These are phyloP conservation scores for Patiria miniata DNA, from an alignment of 35 echinoderm and acorn worm species.

Conservation along the genomic window DNA sequence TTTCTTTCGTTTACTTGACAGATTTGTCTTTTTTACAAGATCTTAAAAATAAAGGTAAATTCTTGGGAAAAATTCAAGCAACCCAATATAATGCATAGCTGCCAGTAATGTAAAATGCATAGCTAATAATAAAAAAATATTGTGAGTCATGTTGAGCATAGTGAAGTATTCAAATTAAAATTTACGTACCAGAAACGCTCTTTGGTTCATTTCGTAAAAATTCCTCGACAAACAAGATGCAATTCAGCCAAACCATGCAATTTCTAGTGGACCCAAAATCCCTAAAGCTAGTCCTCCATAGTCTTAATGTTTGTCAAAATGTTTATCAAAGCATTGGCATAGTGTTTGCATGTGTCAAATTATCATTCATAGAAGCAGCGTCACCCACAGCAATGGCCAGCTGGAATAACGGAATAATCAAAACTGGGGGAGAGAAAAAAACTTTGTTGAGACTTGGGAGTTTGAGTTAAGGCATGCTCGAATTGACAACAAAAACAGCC, in stretches of 20 bases:
- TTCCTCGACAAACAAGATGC: too few species aligned
- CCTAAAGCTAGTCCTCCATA: background rate
- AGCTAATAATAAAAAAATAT: too few species aligned
- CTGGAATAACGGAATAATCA: conserved; percentile 25
- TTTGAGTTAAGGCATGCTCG: conserved; percentile 20
- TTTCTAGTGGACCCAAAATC: background rate
- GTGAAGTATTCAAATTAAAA: too few species aligned
- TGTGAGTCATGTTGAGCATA: too few species aligned
- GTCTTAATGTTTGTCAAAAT: conserved; percentile 2
- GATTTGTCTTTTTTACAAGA: too few species aligned
- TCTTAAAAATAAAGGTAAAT: too few species aligned
- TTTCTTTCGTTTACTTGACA: too few species aligned
- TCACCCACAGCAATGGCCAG: conserved; percentile 19
- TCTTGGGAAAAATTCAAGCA: too few species aligned
- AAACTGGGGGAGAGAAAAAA: conserved; percentile 6
- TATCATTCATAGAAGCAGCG: conserved; percentile 26
- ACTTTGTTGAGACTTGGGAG: background rate
- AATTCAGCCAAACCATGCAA: background rate
- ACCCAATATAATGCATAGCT: too few species aligned
- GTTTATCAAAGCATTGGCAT: background rate
- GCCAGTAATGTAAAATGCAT: too few species aligned
- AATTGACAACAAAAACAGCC: conserved; percentile 25
- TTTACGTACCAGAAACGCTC: too few species aligned
- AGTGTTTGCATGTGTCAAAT: conserved; percentile 21
- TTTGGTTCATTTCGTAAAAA: too few species aligned